Base-by-base conservation (phyloP, 2,797 vertebrate species). In the Myotis pilosus region DNA sequence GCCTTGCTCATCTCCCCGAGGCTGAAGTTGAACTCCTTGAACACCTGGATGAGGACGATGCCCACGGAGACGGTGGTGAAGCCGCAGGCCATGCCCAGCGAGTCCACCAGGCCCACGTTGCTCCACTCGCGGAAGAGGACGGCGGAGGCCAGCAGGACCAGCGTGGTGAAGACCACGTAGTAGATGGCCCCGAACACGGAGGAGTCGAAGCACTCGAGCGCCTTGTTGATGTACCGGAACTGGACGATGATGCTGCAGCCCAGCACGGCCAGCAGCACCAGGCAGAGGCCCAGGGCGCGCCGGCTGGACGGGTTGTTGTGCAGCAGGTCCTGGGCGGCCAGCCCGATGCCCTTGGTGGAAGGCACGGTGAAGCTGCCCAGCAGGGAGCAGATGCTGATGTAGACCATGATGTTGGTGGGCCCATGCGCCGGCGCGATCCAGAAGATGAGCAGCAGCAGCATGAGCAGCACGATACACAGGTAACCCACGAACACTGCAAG, bases 291-390 rank as follows among this genome's bases (percentile, higher is more conserved):
- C 92, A 98, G 97, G 74, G 99, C 98, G 93, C 98, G 97, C 97
- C 97, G 96, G 94, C 98, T 98, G 11, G 98, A 98, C 0, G 98
- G 95, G 36, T 98, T 99, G 66, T 97, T 98, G 66, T 98, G 97
- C 87, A 99, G 99, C 89, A 98, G 98, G 82, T 99, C 99, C 74
- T 98, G 98, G 85, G 99, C 99, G 0, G 99, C 99, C 96, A 99
- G 98, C 86, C 99, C 99, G 5, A 99, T 99, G 90, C 99, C 99
- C 98, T 99, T 99, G 95, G 99, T 99, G 97, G 99, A 98, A 25
- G 99, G 99, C 87, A 99, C 99, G 0, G 99, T 99, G 98, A 99
- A 99, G 96, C 98, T 99, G 87, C 99, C 99, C 97, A 99, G 96
- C 78, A 99, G 98, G 62, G 99, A 99, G 96, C 99, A 99, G 97